Evolutionary conservation across 1,140 invertebrate genomes (phyloP).

Genomic region (Megalonaias nervosa): DNA sequence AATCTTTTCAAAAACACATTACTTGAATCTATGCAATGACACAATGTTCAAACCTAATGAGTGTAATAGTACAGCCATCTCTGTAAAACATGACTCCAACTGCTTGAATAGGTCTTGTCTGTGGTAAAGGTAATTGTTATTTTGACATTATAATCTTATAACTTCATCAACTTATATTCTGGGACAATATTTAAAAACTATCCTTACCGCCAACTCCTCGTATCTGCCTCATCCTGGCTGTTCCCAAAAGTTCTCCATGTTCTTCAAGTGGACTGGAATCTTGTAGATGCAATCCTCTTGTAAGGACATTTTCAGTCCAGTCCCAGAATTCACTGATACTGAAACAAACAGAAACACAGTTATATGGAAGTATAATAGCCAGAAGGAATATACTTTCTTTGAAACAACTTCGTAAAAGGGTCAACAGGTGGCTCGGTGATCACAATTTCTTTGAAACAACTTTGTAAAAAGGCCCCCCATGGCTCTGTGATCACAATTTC

Average conservation of each 20-base stretch:
- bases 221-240: conserved; percentile 53
- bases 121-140: neutral
- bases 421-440: too few species aligned
- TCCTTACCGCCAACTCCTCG: conserved; percentile 45
- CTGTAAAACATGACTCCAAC: too few species aligned
- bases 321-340: conserved; percentile 56
- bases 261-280: conserved; percentile 39
- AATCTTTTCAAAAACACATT: too few species aligned
- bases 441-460: neutral
- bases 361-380: neutral
- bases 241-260: conserved; percentile 49
- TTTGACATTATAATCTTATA: neutral
- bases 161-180: neutral
- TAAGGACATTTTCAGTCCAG: conserved; percentile 52
- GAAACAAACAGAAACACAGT: conserved; percentile 10
- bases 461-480: too few species aligned
- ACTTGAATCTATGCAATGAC: too few species aligned
- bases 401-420: neutral
- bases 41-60: too few species aligned
- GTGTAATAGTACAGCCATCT: too few species aligned
- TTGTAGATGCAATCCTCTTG: conserved; percentile 39
- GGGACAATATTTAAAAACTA: neutral
- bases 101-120: neutral
- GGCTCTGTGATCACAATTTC: neutral
- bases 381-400: neutral